Conservation (phyloP, 2,888 invertebrate species). For the Troglohyphantes excavatus region DNA sequence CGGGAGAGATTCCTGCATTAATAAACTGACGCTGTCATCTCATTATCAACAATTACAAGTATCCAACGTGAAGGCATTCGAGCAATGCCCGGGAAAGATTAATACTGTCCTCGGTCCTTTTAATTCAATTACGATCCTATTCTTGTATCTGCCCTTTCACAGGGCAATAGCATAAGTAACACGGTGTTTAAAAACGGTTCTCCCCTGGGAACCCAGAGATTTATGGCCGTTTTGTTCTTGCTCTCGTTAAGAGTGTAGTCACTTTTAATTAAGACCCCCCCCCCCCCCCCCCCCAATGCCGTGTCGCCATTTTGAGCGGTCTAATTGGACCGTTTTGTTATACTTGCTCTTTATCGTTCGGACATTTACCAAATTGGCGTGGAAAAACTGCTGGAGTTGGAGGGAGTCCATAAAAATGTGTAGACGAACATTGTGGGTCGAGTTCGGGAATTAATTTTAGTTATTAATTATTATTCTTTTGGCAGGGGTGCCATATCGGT, state of each 20-base stretch:
- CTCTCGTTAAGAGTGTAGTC: background rate
- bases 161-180: background rate
- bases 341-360: background rate
- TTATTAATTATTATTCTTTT: no score
- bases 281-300: no score
- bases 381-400: no score
- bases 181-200: conserved; percentile 1
- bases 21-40: conserved; percentile 1
- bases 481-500: no score
- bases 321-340: background rate
- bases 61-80: background rate
- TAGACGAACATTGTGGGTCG: no score
- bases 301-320: background rate
- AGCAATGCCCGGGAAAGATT: background rate
- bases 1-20: background rate
- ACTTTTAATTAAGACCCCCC: conserved; percentile 9
- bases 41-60: background rate
- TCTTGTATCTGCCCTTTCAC: background rate
- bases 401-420: no score
- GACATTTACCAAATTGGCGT: no score
- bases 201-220: background rate
- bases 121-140: conserved; percentile 5
- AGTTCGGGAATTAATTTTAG: no score
- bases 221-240: background rate
- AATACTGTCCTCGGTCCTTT: background rate